phyloP scores from a whole-genome alignment of 2,888 invertebrate genomes.

The Dioctria rufipes region DNA sequence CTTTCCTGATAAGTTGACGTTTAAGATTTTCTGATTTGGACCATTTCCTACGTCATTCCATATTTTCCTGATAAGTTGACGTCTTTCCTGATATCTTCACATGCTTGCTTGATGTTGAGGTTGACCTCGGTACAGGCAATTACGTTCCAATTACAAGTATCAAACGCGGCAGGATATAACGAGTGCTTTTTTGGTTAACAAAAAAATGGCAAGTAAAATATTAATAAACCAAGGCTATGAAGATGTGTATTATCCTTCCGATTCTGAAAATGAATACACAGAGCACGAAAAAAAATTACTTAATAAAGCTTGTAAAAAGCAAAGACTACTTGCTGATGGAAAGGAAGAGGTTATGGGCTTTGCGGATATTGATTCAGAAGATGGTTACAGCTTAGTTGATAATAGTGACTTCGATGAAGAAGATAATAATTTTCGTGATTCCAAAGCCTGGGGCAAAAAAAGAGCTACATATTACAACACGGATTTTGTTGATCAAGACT shows the following conservation, averaged over 20 bases:
- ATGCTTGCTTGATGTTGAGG: too few relatives aligned
- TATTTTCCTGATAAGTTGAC: too few relatives aligned
- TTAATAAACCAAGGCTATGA: slow-evolving; percentile 61
- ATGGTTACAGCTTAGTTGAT: slow-evolving; percentile 72
- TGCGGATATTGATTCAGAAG: slow-evolving; percentile 68
- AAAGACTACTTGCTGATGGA: slow-evolving; percentile 73
- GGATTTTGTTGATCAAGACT: slow-evolving; percentile 91
- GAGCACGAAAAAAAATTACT: slow-evolving; percentile 77
- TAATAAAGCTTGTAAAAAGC: slow-evolving; percentile 75
- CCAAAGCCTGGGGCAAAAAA: slow-evolving; percentile 91
- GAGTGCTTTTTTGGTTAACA: too few relatives aligned
- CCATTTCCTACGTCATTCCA: too few relatives aligned
- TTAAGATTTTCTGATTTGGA: too few relatives aligned
- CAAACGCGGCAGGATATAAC: too few relatives aligned
- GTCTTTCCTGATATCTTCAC: too few relatives aligned
- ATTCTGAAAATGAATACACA: slow-evolving; percentile 82
- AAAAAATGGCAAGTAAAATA: slow-evolving; percentile 64
- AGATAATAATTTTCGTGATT: slow-evolving; percentile 82
- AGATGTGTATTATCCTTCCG: slow-evolving; percentile 77
- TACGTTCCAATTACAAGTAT: too few relatives aligned
- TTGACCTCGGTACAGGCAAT: too few relatives aligned
- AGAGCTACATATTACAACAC: slow-evolving; percentile 86
- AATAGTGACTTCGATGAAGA: slow-evolving; percentile 85
- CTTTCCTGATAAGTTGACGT: too few relatives aligned
- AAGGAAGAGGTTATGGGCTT: slow-evolving; percentile 79